Evolutionary conservation across 2,113 vertebrate genomes (phyloP), one percentile per base, ranked within the genome.

Genomic region (Spea multiplicata): DNA sequence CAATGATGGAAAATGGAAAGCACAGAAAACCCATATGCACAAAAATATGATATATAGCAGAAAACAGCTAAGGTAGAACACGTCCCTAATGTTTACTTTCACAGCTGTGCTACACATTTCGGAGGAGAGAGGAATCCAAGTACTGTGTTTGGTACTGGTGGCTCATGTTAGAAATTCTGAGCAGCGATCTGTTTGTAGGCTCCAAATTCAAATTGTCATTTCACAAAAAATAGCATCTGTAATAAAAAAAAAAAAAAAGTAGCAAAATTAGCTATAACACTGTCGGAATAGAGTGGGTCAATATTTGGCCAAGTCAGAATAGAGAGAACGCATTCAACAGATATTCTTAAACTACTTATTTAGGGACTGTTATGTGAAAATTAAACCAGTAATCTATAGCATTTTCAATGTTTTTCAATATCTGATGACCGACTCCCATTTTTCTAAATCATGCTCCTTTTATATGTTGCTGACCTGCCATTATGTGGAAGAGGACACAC

Each of bases 51-150:
- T 92, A 91, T 94, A 91, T 86, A 94, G 71, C 52, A 91, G 89
- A 86, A 89, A 89, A 98, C 95, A 94, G 92, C 88, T 90, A 97
- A 89, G 92, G 92, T 91, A 95, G 90, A 93, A 95, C 94, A 93
- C 92, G 84, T 91, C 91, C 92, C 94, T 95, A 97, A 90, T 88
- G 87, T 91, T 96, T 92, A 96, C 94, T 93, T 96, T 96, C 96
- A 97, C 96, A 92, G 94, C 94, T 96, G 95, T 94, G 96, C 95
- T 96, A 98, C 94, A 96, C 92, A 84, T 94, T 93, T 95, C 90
- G 92, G 92, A 88, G 90, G 87, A 86, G 90, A 90, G 89, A 92
- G 91, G 30, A 30, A 90, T 87, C 90, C 89, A 92, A 93, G 91
- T 90, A 83, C 83, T 88, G 91, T 89, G 88, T 87, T 84, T 88